Percentiles rank a stretch among this genome's conserved stretches.
These are phyloP conservation scores for Staurois parvus DNA, from an alignment of 2,797 vertebrate species.

Conservation along the genomic window DNA sequence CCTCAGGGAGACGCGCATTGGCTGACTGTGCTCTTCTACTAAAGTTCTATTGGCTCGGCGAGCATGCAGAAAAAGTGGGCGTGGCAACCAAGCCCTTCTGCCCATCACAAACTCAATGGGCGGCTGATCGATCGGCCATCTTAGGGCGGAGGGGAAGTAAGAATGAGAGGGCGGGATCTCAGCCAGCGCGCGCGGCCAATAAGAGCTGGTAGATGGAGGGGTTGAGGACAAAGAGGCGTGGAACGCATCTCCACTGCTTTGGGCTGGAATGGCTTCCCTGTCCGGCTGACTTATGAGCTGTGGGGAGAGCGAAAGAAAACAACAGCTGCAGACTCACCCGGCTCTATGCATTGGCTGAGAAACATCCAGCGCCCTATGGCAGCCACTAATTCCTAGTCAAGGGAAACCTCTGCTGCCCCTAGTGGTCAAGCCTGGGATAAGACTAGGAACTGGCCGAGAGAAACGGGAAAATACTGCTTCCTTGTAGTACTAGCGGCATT, in stretches of 20 bases:
- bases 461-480: too few species aligned
- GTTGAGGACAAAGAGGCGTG: conserved; percentile 26
- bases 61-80: conserved; percentile 26
- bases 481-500: too few species aligned
- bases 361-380: too few species aligned
- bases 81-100: conserved; percentile 40
- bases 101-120: conserved; percentile 40
- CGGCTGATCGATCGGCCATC: conserved; percentile 51
- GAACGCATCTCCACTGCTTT: conserved; percentile 18
- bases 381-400: too few species aligned
- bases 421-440: too few species aligned
- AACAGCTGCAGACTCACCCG: too few species aligned
- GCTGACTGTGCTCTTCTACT: not conserved
- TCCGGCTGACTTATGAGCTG: too few species aligned
- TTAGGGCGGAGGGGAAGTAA: conserved; percentile 48
- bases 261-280: too few species aligned
- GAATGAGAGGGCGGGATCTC: not conserved
- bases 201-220: not conserved
- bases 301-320: too few species aligned
- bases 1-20: conserved; percentile 20
- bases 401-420: too few species aligned
- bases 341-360: too few species aligned
- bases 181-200: conserved; percentile 12
- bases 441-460: too few species aligned
- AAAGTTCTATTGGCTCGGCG: not conserved